These are phyloP conservation scores for Botrylloides violaceus DNA, from an alignment of 23 tunicate species.

Conservation along the genomic window DNA sequence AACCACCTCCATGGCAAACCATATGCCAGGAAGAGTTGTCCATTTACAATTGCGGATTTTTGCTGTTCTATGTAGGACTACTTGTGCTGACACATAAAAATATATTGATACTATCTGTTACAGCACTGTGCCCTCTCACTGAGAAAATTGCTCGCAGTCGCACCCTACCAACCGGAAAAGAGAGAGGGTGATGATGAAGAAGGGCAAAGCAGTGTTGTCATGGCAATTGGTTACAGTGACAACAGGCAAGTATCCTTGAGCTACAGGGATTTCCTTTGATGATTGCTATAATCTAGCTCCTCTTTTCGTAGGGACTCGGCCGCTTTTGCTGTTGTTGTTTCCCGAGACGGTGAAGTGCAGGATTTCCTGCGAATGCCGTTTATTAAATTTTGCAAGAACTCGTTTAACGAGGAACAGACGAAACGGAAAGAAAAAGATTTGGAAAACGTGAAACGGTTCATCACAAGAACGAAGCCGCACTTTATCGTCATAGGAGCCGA, in stretches of 20 bases:
- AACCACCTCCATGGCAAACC: no score
- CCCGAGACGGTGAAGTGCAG: conserved; percentile 55
- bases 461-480: conserved; percentile 59
- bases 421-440: conserved; percentile 55
- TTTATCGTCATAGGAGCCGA: conserved; percentile 70
- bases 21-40: no score
- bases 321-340: conserved; percentile 60
- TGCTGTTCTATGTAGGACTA: no score
- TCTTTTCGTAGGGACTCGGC: conserved; percentile 67
- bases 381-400: conserved; percentile 46
- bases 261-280: no score
- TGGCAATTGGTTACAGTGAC: conserved; percentile 83
- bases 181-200: conserved; percentile 51
- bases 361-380: conserved; percentile 46
- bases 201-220: conserved; percentile 32
- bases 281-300: no score
- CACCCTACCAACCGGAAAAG: conserved; percentile 69
- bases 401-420: conserved; percentile 37
- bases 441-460: conserved; percentile 55
- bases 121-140: conserved; percentile 81
- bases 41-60: no score
- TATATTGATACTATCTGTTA: no score
- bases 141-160: conserved; percentile 40
- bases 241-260: conserved; percentile 44
- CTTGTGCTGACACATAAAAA: no score